Base-by-base conservation (phyloP, 2,888 invertebrate genomes). In the Dynastes tityus region DNA sequence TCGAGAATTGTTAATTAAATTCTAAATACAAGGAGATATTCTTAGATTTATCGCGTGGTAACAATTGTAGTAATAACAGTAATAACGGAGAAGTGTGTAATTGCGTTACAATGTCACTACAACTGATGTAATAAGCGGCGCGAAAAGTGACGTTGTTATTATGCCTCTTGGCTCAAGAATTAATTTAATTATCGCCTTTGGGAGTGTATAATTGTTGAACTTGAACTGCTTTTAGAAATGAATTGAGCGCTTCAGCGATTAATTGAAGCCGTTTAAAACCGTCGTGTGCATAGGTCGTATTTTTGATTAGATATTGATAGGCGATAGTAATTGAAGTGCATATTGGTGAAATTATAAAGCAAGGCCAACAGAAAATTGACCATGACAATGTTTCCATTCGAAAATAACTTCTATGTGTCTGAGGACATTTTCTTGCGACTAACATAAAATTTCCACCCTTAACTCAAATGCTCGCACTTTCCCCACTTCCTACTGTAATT, bases 11-110 rank as follows among this genome's bases (percentile, higher is more conserved):
- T 73, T 61, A 61, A 74, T 74, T 74, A 45, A 45, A 61, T 74
- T 61, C 61, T 32, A 37, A 13, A 53, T 37, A 49, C 68, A 51
- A 51, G 55, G 40, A 13, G 73, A 74, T 74, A 74, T 74, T 74
- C 73, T 74, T 74, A 74, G 73, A 74, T 74, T 49, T 74, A 74
- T 74, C 49, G 58, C 73, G 40, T 74, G 37, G 73, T 74, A 74
- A 61, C 73, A 74, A 45, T 74, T 74, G 61, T 61, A 63, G 45
- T 61, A 55, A 32, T 53, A 73, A 73, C 58, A 8, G 22, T 40
- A 40, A 45, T 55, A 71, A 55, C 16, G 40, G 16, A 3, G 40
- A 40, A 45, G 45, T 45, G 45, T 22, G 27, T 74, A 74, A 74
- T 74, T 74, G 73, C 61, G 61, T 74, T 74, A 74, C 73, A 74